Evolutionary conservation across 2,797 vertebrate genomes (phyloP).

Genomic region (Sebastes steindachneri): DNA sequence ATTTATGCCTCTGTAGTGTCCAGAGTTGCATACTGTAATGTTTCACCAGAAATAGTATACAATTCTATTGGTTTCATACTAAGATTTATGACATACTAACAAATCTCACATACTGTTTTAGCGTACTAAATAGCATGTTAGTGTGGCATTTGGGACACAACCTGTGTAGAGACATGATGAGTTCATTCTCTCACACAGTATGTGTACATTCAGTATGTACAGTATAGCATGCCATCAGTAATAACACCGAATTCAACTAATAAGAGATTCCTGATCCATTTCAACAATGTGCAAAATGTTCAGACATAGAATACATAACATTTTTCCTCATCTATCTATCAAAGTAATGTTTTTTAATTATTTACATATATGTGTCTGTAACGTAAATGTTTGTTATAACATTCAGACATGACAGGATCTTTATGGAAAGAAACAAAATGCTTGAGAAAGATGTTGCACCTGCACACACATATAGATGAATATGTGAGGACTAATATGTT

Average conservation of each 20-base stretch:
- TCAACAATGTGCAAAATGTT: background rate
- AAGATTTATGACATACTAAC: too few species aligned
- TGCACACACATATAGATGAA: too few species aligned
- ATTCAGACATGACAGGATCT: background rate
- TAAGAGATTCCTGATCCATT: background rate
- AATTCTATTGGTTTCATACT: too few species aligned
- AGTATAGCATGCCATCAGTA: background rate
- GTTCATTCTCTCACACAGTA: too few species aligned
- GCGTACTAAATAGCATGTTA: too few species aligned
- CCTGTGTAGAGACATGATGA: too few species aligned
- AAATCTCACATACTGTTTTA: too few species aligned
- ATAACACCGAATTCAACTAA: background rate
- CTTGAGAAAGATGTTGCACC: too few species aligned
- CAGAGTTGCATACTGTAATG: too few species aligned
- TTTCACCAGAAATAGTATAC: too few species aligned
- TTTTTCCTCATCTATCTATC: background rate
- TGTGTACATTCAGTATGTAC: background rate
- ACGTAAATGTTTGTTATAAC: rapidly evolving
- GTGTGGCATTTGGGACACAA: too few species aligned
- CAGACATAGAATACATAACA: background rate
- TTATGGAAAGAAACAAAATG: background rate
- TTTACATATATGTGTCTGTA: background rate
- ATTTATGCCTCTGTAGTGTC: too few species aligned
- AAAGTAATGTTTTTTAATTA: background rate
- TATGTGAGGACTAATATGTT: background rate